Evolutionary conservation across 2,888 invertebrate genomes (phyloP), one percentile per base, ranked within the genome.

Genomic region (Stenodema calcarata): DNA sequence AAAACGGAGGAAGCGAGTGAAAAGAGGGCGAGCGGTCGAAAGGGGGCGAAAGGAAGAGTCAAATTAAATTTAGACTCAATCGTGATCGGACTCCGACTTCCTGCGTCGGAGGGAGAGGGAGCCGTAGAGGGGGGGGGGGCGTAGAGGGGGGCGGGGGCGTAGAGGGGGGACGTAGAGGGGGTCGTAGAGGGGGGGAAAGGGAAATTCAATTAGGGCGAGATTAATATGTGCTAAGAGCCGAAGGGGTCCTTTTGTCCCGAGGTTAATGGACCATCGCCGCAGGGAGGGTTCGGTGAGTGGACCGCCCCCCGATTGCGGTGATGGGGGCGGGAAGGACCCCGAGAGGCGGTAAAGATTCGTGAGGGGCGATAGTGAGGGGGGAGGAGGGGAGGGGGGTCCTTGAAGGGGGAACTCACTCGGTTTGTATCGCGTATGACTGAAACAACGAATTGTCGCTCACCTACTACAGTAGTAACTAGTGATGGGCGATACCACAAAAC

Each of bases 41-140:
- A 3, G 28, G 35, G 35, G 70, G 9, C 9, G 35, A 11, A 30
- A 75, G 42, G 42, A 75, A 44, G 80, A 50, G 54, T 14, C 30
- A 80, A 80, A 80, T 80, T 80, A 44, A 80, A 80, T 80, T 80
- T 80, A 80, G 80, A 47, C 80, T 50, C 80, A 80, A 80, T 80
- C 54, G 28, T 30, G 78, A 30, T 54, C 78, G 44, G 78, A 62
- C 62, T 62, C 11, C 23, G 62, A 62, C 62, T 62, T 62, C 62
- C 62, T 35, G 35, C 35, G 35, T n/a, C n/a, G n/a, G n/a, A 6
- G 23, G 62, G 27, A 18, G 23, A 50, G 28, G n/a, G 78, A 44
- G 54, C n/a, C n/a, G n/a, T n/a, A n/a, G n/a, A n/a, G n/a, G n/a
- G n/a, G n/a, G n/a, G n/a, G n/a, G n/a, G n/a, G n/a, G n/a, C n/a